phyloP scores from a whole-genome alignment of 2,797 vertebrate genomes.

The Lagodon rhomboides region DNA sequence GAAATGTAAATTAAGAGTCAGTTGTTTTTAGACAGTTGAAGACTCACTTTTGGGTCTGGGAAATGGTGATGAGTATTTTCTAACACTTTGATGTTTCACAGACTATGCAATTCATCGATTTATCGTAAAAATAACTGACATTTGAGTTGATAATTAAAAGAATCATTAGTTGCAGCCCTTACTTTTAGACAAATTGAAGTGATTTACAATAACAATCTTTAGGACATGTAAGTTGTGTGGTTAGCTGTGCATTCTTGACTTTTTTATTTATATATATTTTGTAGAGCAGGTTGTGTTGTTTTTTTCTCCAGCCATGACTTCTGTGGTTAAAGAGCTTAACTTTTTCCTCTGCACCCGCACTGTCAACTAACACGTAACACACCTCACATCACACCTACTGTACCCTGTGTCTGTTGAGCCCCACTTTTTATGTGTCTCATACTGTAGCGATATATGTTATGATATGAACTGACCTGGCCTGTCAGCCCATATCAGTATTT shows the following conservation, averaged over 20 bases:
- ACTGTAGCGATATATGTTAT: constrained; percentile 56
- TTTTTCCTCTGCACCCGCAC: constrained; percentile 33
- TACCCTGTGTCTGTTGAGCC: constrained; percentile 66
- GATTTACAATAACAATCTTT: not conserved
- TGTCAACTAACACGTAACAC: constrained; percentile 53
- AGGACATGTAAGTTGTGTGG: not conserved
- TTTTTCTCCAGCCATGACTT: constrained; percentile 2
- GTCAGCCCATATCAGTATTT: constrained; percentile 68
- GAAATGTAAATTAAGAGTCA: too few relatives aligned
- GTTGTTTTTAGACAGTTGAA: too few relatives aligned
- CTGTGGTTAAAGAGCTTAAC: constrained; percentile 26
- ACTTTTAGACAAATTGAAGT: too few relatives aligned
- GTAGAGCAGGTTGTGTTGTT: constrained; percentile 1
- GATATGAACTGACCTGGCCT: constrained; percentile 66
- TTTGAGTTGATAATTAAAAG: too few relatives aligned
- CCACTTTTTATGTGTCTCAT: constrained; percentile 73
- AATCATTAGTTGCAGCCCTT: too few relatives aligned
- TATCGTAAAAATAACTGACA: too few relatives aligned
- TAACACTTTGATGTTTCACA: too few relatives aligned
- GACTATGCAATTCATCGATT: too few relatives aligned
- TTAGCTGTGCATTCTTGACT: not conserved
- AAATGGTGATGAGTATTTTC: too few relatives aligned
- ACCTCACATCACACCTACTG: constrained; percentile 58
- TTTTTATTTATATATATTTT: not conserved
- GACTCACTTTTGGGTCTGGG: too few relatives aligned